Base-by-base conservation (phyloP, 2,888 invertebrate genomes). In the Leucoma salicis region DNA sequence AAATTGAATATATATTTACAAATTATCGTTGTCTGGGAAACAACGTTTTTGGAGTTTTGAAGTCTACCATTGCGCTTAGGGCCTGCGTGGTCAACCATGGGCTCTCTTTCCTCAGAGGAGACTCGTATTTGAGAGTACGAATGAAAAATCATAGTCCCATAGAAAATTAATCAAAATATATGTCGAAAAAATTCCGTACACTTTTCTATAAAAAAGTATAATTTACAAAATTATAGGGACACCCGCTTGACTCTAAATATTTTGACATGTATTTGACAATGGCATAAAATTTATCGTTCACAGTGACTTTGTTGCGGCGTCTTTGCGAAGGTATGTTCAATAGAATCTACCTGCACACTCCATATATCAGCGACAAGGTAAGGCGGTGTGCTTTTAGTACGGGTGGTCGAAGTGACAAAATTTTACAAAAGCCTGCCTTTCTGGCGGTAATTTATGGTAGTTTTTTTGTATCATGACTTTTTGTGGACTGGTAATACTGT, bases 391-490 rank as follows among this genome's bases (percentile, higher is more conserved):
- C 48, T 60, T 60, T 57, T 40, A 14, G 27, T 51, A 1, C 57
- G 58, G 58, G 58, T 58, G 58, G 58, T 43, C 58, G 10, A 53
- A 47, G 58, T 60, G 61, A 58, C 58, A 58, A 60, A 58, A 58
- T 58, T 45, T 35, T 57, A 58, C 53, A 58, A 60, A 56, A 39
- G 29, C 13, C 2, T 12, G 0, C 2, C 21, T 34, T 42, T 53
- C 46, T 54, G 50, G 29, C 13, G 7, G 37, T 57, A 36, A 60
- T 49, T 34, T 60, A 60, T 58, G 37, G 39, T 40, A 34, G 31
- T 38, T 49, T 53, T 53, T 50, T 38, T 21, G 4, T 13, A 28
- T 34, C 14, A 1, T 8, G 5, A 15, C 36, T 2, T 36, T 40
- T 58, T 47, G 15, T 39, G 16, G 36, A 5, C 3, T 39, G 12